These are phyloP conservation scores for Lacerta agilis DNA, from an alignment of 2,797 vertebrate species.

Conservation along the genomic window DNA sequence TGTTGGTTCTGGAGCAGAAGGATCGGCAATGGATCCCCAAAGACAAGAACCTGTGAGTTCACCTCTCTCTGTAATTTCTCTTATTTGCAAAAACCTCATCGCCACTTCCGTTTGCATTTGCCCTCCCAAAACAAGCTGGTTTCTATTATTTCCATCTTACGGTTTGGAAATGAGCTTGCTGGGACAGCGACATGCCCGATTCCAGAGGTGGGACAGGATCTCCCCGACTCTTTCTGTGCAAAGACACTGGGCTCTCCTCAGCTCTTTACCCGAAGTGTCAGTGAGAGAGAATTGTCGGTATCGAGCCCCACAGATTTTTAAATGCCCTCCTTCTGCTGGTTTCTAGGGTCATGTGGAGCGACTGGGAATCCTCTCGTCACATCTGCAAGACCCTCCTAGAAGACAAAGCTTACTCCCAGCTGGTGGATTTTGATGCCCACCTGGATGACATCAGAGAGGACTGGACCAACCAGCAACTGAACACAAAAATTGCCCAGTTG, in stretches of 20 bases:
- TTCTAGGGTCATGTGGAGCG: constrained; percentile 89
- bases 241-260: background rate
- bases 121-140: background rate
- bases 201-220: no score
- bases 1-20: constrained; percentile 88
- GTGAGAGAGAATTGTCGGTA: background rate
- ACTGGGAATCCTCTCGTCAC: constrained; percentile 89
- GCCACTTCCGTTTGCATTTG: background rate
- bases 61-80: background rate
- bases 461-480: constrained; percentile 92
- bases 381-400: constrained; percentile 85
- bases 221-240: no score
- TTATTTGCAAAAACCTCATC: background rate
- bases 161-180: background rate
- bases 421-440: constrained; percentile 91
- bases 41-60: constrained; percentile 90
- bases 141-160: no score
- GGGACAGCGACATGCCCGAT: background rate
- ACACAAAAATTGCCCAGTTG: constrained; percentile 83
- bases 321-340: background rate
- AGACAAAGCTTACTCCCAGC: constrained; percentile 76
- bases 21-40: constrained; percentile 86
- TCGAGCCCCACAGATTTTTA: no score
- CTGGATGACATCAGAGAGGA: constrained; percentile 91
- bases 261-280: background rate